Percentiles rank a stretch among this genome's conserved stretches.
phyloP scores from a whole-genome alignment of 2,888 invertebrate genomes.

The Mactromeris polynyma region DNA sequence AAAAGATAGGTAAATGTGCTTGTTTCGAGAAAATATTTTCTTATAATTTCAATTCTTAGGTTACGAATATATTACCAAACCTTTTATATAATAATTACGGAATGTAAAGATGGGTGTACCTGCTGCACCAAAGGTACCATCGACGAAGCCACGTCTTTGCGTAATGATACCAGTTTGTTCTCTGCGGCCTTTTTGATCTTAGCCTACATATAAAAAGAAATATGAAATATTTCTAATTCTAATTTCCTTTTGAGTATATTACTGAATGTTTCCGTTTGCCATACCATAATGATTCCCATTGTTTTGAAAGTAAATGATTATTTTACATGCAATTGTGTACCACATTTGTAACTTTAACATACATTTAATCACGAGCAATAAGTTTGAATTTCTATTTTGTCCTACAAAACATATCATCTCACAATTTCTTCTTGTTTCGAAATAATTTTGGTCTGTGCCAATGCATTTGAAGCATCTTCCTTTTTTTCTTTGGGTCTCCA shows the following conservation, averaged over 20 bases:
- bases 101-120: not conserved
- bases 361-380: no score
- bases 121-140: conserved; percentile 32
- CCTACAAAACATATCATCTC: no score
- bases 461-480: not conserved
- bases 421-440: not conserved
- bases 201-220: not conserved
- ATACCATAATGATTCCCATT: not conserved
- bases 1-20: no score
- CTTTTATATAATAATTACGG: no score
- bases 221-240: not conserved
- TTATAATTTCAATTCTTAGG: no score
- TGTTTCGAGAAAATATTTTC: no score
- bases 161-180: conserved; percentile 4
- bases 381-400: no score
- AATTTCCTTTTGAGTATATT: no score
- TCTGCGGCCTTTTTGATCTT: not conserved
- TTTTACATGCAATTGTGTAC: no score
- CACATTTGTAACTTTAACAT: no score
- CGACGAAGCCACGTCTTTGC: conserved; percentile 31
- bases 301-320: not conserved
- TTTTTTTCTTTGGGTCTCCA: not conserved
- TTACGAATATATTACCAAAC: no score
- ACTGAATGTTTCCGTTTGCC: not conserved
- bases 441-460: not conserved